These are phyloP conservation scores for Tenthredo notha DNA, from an alignment of 2,888 invertebrate genomes.

Conservation along the genomic window DNA sequence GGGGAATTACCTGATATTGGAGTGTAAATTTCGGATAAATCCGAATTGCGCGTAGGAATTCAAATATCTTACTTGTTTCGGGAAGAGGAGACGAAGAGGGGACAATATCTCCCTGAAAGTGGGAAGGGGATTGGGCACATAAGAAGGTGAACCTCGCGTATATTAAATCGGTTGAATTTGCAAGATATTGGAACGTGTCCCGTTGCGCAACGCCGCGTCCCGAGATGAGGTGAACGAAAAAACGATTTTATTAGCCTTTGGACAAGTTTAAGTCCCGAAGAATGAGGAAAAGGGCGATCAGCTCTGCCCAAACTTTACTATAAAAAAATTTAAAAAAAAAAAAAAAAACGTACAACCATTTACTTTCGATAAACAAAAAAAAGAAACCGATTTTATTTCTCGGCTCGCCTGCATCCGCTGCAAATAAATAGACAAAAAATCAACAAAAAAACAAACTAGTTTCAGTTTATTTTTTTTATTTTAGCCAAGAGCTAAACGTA, in stretches of 20 bases:
- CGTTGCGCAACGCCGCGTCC: conserved; percentile 43
- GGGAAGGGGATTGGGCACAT: neutral
- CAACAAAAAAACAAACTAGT: neutral
- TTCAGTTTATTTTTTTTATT: neutral
- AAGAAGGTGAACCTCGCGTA: conserved; percentile 49
- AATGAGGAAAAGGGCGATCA: neutral
- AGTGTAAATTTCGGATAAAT: conserved; percentile 51
- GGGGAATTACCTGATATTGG: conserved; percentile 42
- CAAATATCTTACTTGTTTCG: conserved; percentile 53
- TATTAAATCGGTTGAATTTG: conserved; percentile 53
- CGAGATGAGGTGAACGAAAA: conserved; percentile 43
- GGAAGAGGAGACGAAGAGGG: conserved; percentile 1
- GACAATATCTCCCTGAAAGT: neutral
- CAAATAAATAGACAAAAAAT: neutral
- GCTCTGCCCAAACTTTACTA: neutral
- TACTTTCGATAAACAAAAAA: neutral
- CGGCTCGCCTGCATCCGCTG: neutral
- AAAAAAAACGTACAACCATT: neutral
- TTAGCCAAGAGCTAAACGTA: conserved; percentile 4
- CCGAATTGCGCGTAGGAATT: conserved; percentile 51
- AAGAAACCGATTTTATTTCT: neutral
- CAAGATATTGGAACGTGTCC: conserved; percentile 53
- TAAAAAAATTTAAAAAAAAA: neutral
- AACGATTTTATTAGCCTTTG: conserved; percentile 52
- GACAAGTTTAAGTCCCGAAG: conserved; percentile 37